Conservation (phyloP, 2,113 vertebrate genomes). For the Pterocles burchelli region DNA sequence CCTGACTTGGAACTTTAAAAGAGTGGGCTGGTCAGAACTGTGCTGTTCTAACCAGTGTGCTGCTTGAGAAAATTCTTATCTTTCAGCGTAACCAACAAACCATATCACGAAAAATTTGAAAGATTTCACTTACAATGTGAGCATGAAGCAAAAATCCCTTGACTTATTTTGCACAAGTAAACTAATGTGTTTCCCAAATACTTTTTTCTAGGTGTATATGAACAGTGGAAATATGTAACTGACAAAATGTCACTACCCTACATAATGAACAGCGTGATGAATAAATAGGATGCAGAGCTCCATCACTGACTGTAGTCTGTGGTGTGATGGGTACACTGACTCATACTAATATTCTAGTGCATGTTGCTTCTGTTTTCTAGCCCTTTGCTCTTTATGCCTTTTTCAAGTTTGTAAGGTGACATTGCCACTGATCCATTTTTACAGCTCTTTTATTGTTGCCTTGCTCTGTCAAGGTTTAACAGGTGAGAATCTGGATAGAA, state of each 20-base stretch:
- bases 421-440: neutral
- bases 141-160: neutral
- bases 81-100: neutral
- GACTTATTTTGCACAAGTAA: neutral
- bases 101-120: neutral
- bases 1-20: neutral
- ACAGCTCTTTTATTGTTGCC: neutral
- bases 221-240: accelerated
- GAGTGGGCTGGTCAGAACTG: neutral
- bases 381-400: neutral
- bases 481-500: neutral
- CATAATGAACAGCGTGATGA: neutral
- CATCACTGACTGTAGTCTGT: neutral
- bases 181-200: neutral
- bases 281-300: neutral
- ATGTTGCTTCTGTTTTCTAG: neutral
- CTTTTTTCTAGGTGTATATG: neutral
- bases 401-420: neutral
- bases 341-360: neutral
- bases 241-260: neutral
- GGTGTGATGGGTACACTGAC: neutral
- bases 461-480: neutral
- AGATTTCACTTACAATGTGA: neutral
- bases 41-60: neutral
- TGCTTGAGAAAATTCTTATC: neutral